Conservation (phyloP, 2,113 vertebrate species). For the Caloenas nicobarica region DNA sequence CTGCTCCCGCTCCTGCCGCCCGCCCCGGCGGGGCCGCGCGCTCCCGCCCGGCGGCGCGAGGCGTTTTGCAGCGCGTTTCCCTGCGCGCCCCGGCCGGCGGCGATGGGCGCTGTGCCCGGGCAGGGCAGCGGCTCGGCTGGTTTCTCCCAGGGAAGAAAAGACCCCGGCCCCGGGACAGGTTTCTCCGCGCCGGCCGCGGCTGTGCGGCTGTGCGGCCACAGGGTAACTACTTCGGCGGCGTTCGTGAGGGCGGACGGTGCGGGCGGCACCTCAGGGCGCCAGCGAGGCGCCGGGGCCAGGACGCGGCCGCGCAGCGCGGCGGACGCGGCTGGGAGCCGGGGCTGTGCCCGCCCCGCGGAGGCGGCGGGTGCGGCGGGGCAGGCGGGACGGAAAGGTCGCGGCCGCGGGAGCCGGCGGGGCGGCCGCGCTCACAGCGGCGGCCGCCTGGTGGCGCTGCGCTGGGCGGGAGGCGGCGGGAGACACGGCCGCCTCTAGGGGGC, state of each 20-base stretch:
- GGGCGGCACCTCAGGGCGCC: not conserved
- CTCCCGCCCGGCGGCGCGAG: not conserved
- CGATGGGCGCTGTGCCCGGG: no score
- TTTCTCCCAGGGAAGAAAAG: not conserved
- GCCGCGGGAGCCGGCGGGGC: not conserved
- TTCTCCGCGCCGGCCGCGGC: not conserved
- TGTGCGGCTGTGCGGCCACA: not conserved
- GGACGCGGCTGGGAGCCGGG: no score
- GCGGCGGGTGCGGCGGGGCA: not conserved
- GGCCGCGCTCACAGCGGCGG: not conserved
- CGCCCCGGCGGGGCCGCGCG: not conserved
- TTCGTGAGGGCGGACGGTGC: not conserved
- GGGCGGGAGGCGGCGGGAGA: no score
- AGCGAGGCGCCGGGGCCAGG: not conserved
- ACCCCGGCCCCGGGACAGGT: not conserved
- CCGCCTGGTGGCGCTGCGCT: no score
- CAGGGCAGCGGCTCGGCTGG: not conserved
- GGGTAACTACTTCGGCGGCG: not conserved
- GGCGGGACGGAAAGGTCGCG: no score
- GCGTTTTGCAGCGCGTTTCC: not conserved
- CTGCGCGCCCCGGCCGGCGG: no score
- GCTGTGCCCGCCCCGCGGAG: no score
- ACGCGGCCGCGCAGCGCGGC: no score
- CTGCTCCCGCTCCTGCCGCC: not conserved
- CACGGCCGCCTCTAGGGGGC: not conserved